A percentile compares a stretch with the other conserved stretches of the same genome.
These are phyloP conservation scores for Hoplodrina blanda DNA, from an alignment of 2,888 invertebrate genomes.

Conservation along the genomic window DNA sequence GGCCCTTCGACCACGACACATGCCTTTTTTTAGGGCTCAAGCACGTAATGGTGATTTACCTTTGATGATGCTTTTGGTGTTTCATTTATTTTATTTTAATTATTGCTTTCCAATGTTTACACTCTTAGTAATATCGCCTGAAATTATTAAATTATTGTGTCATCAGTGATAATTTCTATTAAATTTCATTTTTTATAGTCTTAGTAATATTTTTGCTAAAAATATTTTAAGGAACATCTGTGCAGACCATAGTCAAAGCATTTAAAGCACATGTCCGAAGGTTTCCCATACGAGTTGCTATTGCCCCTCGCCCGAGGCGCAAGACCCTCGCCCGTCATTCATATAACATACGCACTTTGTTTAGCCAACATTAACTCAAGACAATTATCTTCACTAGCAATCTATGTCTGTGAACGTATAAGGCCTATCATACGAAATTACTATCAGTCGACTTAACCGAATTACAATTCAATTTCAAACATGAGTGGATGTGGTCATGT, in stretches of 20 bases:
- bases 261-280: constrained; percentile 63
- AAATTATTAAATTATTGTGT: no score
- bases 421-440: constrained; percentile 65
- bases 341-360: constrained; percentile 82
- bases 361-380: constrained; percentile 81
- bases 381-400: constrained; percentile 85
- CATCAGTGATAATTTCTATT: not conserved
- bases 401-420: constrained; percentile 76
- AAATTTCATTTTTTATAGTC: not conserved
- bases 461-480: constrained; percentile 55
- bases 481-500: constrained; percentile 26
- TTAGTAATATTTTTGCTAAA: not conserved
- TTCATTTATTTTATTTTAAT: constrained; percentile 5
- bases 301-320: constrained; percentile 76
- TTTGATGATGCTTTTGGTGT: constrained; percentile 1
- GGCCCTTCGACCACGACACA: constrained; percentile 49
- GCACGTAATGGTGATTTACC: constrained; percentile 36
- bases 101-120: not conserved
- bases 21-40: constrained; percentile 39
- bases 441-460: constrained; percentile 51
- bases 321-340: constrained; percentile 78
- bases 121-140: no score
- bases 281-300: constrained; percentile 82
- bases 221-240: constrained; percentile 12
- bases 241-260: constrained; percentile 56